These are phyloP conservation scores for Atopsyche davidsoni DNA, from an alignment of 1,140 invertebrate genomes.

Conservation along the genomic window DNA sequence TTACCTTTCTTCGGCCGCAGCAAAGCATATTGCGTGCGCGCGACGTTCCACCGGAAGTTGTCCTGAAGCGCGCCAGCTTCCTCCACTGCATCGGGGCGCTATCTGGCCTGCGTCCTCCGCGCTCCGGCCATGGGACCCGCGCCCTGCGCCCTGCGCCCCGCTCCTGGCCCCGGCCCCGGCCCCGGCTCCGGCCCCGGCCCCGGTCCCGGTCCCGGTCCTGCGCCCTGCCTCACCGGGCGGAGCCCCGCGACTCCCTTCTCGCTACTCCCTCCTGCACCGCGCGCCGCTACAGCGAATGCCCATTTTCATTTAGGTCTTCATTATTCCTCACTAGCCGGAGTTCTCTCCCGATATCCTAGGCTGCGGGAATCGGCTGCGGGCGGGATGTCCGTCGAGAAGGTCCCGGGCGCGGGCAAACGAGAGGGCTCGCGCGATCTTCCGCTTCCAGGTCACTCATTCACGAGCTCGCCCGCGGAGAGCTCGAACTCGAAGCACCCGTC, in stretches of 20 bases:
- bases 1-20: conserved; percentile 77
- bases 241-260: too few relatives aligned
- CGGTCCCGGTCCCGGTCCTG: conserved; percentile 36
- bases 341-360: too few relatives aligned
- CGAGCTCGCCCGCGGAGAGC: background rate
- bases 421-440: conserved; percentile 7
- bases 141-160: conserved; percentile 33
- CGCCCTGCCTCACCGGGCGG: conserved; percentile 6
- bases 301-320: background rate
- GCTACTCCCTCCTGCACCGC: background rate
- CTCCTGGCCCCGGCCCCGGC: conserved; percentile 40
- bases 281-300: conserved; percentile 2
- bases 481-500: background rate
- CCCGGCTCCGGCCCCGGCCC: conserved; percentile 41
- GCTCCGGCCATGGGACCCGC: conserved; percentile 22
- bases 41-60: conserved; percentile 61
- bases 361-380: too few relatives aligned
- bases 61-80: conserved; percentile 67
- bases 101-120: conserved; percentile 37
- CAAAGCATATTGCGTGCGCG: conserved; percentile 77
- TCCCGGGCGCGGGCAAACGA: too few relatives aligned
- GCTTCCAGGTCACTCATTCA: background rate
- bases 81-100: conserved; percentile 59
- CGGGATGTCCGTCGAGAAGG: too few relatives aligned
- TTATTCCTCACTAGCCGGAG: background rate